These are phyloP conservation scores for Pristionchus fissidentatus DNA, from an alignment of 2,888 invertebrate genomes.

Conservation along the genomic window DNA sequence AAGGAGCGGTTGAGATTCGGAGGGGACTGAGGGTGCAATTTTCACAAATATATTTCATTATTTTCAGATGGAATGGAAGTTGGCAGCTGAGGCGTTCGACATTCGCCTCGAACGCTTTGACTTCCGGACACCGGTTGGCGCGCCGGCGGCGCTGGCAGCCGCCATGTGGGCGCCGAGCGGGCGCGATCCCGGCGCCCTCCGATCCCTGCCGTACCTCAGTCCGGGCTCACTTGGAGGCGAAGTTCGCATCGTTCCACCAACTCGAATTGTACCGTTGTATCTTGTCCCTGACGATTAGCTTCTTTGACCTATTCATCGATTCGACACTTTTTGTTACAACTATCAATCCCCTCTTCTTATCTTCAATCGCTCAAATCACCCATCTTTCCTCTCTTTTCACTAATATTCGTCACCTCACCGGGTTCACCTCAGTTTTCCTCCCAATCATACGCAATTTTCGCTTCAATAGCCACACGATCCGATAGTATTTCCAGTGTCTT, in stretches of 20 bases:
- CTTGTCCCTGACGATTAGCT: slow-evolving; percentile 21
- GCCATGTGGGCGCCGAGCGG: background rate
- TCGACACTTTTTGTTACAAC: slow-evolving; percentile 18
- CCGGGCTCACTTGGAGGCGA: slow-evolving; percentile 40
- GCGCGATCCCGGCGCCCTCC: background rate
- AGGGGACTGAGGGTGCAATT: background rate
- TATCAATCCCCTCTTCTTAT: background rate
- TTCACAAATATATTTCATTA: background rate
- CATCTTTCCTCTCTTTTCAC: background rate
- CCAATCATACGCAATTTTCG: slow-evolving; percentile 27
- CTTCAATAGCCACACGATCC: slow-evolving; percentile 3
- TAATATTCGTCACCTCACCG: slow-evolving; percentile 12
- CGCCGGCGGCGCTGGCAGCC: background rate
- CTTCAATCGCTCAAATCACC: slow-evolving; percentile 4
- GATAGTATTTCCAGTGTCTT: slow-evolving; percentile 3
- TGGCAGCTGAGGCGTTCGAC: slow-evolving; percentile 21
- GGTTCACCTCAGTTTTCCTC: slow-evolving; percentile 28
- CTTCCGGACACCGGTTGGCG: slow-evolving; percentile 9
- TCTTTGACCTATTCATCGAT: slow-evolving; percentile 20
- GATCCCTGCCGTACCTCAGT: slow-evolving; percentile 33
- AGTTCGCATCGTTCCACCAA: background rate
- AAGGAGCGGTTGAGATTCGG: background rate
- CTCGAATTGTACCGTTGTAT: slow-evolving; percentile 24
- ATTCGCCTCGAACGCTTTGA: slow-evolving; percentile 14
- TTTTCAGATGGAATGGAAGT: slow-evolving; percentile 30